Percentiles rank a stretch among this genome's conserved stretches.
phyloP scores from a whole-genome alignment of 1,140 invertebrate species.

The Lamellibrachia luymesi region DNA sequence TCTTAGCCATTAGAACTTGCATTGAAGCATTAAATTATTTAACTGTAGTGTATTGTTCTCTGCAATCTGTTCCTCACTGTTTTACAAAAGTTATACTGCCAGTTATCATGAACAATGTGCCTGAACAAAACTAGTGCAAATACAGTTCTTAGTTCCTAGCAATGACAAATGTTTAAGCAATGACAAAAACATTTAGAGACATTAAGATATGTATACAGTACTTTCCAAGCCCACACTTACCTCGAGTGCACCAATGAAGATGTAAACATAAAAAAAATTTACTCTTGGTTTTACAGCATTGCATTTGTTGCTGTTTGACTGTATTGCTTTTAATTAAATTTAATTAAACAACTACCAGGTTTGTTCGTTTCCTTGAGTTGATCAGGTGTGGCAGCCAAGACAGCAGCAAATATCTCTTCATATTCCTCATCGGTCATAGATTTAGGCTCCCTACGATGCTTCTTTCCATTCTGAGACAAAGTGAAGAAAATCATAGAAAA shows the following conservation, averaged over 20 bases:
- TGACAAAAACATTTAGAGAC: no score
- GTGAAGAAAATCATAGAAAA: neutral
- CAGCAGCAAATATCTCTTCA: conserved; percentile 38
- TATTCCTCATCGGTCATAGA: conserved; percentile 40
- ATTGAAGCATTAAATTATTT: no score
- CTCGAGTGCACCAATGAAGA: neutral
- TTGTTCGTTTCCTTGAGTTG: neutral
- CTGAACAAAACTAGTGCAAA: neutral
- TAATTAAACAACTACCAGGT: neutral
- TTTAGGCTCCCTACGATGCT: conserved; percentile 21
- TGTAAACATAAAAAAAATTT: neutral
- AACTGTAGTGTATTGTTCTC: neutral
- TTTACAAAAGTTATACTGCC: neutral
- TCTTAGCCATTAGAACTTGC: neutral
- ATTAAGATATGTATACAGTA: no score
- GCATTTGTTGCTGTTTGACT: neutral
- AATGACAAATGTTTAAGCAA: no score
- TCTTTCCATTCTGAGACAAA: conserved; percentile 11
- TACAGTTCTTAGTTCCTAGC: no score
- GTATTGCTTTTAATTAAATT: neutral
- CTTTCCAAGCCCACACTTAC: neutral
- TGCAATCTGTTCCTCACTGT: neutral
- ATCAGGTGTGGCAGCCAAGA: neutral
- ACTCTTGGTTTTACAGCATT: neutral
- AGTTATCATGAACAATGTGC: neutral